phyloP scores from a whole-genome alignment of 1,140 invertebrate species.

The Aleiodes sp. region DNA sequence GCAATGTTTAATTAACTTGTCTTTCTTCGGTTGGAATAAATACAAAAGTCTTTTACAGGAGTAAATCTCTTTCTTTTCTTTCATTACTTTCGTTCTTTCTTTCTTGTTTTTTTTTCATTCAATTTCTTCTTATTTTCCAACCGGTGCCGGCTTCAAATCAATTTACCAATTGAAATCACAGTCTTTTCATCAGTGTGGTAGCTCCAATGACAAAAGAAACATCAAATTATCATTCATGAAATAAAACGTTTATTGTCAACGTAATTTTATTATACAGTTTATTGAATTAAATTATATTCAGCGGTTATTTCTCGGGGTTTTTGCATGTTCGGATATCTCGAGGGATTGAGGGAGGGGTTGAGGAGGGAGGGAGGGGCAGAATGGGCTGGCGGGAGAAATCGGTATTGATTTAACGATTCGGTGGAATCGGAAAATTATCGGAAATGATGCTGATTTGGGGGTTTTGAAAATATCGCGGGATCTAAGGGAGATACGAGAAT shows the following conservation, averaged over 20 bases:
- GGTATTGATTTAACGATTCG: no score
- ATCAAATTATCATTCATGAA: constrained; percentile 20
- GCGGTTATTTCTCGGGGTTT: background rate
- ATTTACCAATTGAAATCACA: constrained; percentile 67
- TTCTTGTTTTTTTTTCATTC: constrained; percentile 32
- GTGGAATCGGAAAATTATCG: no score
- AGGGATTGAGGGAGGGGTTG: no score
- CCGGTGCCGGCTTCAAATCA: constrained; percentile 49
- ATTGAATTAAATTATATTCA: background rate
- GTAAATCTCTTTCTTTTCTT: constrained; percentile 5
- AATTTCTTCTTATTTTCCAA: constrained; percentile 27
- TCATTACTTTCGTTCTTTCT: constrained; percentile 29
- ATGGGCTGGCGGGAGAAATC: no score
- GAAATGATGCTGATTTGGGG: no score
- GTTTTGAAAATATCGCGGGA: no score
- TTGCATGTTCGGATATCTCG: background rate
- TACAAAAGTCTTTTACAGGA: constrained; percentile 3
- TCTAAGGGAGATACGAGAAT: no score
- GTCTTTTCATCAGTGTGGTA: constrained; percentile 30
- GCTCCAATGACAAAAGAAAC: constrained; percentile 18
- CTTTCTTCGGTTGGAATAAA: background rate
- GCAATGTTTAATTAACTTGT: no score
- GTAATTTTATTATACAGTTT: constrained; percentile 10
- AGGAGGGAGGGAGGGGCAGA: no score
- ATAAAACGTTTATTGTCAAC: constrained; percentile 5